These are phyloP conservation scores for Megalops cyprinoides DNA, from an alignment of 2,797 vertebrate species.

Conservation along the genomic window DNA sequence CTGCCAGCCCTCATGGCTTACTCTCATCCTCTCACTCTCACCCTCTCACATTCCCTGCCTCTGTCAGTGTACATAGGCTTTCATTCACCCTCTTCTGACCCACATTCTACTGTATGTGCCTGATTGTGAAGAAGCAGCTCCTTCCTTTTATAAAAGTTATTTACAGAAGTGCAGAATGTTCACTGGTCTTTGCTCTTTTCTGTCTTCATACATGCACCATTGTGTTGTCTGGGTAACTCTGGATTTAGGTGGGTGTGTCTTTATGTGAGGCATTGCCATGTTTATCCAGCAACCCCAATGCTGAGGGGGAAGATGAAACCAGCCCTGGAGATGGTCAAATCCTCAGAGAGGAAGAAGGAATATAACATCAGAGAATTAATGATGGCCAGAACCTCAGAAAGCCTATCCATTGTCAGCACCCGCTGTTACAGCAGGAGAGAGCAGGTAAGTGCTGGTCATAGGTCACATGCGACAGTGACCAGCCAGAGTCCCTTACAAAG, in stretches of 20 bases:
- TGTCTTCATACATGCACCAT: too few species aligned
- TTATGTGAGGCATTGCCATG: slow-evolving; percentile 16
- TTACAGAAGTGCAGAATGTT: neutral
- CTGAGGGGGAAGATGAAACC: slow-evolving; percentile 70
- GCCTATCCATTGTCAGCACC: slow-evolving; percentile 16
- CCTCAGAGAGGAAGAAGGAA: slow-evolving; percentile 58
- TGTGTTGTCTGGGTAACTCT: too few species aligned
- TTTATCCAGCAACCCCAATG: slow-evolving; percentile 60
- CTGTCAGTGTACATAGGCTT: neutral
- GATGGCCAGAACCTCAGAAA: slow-evolving; percentile 44
- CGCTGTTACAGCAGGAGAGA: slow-evolving; percentile 35
- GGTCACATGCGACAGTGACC: neutral
- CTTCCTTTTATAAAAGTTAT: neutral
- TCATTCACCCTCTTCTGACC: too few species aligned
- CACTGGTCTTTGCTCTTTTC: too few species aligned
- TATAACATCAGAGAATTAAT: slow-evolving; percentile 43
- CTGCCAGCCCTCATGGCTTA: neutral
- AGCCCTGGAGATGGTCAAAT: slow-evolving; percentile 73
- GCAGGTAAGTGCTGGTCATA: slow-evolving; percentile 51
- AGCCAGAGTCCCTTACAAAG: neutral
- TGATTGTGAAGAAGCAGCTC: too few species aligned
- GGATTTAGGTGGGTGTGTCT: too few species aligned
- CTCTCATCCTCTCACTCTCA: neutral
- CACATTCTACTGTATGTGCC: too few species aligned
- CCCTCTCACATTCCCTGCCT: neutral